Conservation (phyloP, 1,140 invertebrate species). For the Drosophila prosaltans region DNA sequence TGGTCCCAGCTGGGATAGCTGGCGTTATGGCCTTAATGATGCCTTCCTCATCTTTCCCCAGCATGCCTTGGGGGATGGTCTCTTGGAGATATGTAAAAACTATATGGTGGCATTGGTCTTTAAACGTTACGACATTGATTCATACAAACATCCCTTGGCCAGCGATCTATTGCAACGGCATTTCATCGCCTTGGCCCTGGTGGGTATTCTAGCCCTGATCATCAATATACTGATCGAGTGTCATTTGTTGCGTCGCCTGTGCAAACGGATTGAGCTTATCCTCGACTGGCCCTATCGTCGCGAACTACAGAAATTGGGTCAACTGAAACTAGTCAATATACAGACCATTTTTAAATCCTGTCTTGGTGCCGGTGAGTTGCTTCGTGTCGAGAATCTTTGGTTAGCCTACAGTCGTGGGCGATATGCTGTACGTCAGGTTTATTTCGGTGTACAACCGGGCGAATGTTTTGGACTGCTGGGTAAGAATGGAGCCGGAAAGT, state of each 20-base stretch:
- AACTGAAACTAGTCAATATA: slow-evolving; percentile 58
- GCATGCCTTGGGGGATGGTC: slow-evolving; percentile 86
- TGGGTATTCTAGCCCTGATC: slow-evolving; percentile 84
- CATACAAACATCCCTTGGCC: slow-evolving; percentile 86
- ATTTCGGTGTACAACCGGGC: slow-evolving; percentile 71
- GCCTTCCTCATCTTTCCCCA: slow-evolving; percentile 86
- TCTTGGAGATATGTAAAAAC: slow-evolving; percentile 87
- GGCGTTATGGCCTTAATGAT: slow-evolving; percentile 86
- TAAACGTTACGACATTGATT: slow-evolving; percentile 87
- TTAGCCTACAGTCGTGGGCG: slow-evolving; percentile 62
- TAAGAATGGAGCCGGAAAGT: slow-evolving; percentile 90
- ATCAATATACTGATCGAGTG: slow-evolving; percentile 86
- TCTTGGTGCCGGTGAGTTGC: slow-evolving; percentile 50
- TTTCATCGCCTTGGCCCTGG: slow-evolving; percentile 83
- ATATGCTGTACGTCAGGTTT: slow-evolving; percentile 75
- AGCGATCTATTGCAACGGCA: slow-evolving; percentile 85
- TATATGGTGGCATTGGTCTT: slow-evolving; percentile 85
- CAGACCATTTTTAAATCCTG: slow-evolving; percentile 71
- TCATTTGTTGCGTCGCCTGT: slow-evolving; percentile 63
- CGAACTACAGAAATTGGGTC: slow-evolving; percentile 58
- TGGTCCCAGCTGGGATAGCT: slow-evolving; percentile 84
- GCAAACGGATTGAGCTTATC: slow-evolving; percentile 38
- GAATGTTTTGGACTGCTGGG: slow-evolving; percentile 90
- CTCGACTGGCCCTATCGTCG: slow-evolving; percentile 49
- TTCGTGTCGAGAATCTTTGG: slow-evolving; percentile 74